Conservation (phyloP, 2,113 vertebrate species). For the Clupea harengus region DNA sequence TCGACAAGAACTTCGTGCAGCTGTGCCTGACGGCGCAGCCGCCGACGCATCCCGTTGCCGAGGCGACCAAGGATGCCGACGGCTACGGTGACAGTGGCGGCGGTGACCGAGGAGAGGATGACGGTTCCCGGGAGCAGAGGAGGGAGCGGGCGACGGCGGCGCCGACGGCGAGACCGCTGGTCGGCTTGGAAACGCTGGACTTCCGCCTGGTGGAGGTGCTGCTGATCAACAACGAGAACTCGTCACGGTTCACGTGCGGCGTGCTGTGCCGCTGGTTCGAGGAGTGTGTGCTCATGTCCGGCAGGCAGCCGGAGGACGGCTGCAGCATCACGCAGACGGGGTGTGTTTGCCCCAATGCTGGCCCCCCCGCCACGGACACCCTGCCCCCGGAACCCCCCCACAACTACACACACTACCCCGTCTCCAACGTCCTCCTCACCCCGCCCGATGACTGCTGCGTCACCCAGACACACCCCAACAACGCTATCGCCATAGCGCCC, state of each 20-base stretch:
- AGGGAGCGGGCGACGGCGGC: conserved; percentile 47
- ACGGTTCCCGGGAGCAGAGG: conserved; percentile 37
- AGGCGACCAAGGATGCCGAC: not conserved
- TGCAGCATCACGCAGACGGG: conserved; percentile 91
- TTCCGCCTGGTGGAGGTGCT: conserved; percentile 91
- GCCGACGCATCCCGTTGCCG: too few relatives aligned
- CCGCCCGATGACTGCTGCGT: conserved; percentile 78
- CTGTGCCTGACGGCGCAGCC: conserved; percentile 82
- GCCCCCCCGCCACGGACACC: conserved; percentile 56
- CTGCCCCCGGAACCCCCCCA: conserved; percentile 68
- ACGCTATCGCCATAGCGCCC: conserved; percentile 81
- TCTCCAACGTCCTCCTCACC: conserved; percentile 74
- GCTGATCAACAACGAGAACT: conserved; percentile 98
- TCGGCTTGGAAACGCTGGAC: conserved; percentile 80
- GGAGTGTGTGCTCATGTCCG: conserved; percentile 83
- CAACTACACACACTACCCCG: conserved; percentile 66
- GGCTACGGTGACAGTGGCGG: conserved; percentile 47
- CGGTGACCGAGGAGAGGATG: not conserved
- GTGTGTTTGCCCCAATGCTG: conserved; percentile 83
- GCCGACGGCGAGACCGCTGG: conserved; percentile 50
- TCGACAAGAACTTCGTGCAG: conserved; percentile 98
- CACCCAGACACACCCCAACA: conserved; percentile 87
- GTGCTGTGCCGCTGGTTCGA: conserved; percentile 97
- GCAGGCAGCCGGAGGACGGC: conserved; percentile 62
- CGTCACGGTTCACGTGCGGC: conserved; percentile 95